These are phyloP conservation scores for Dendrocincla fuliginosa DNA, from an alignment of 2,797 vertebrate genomes.

Conservation along the genomic window DNA sequence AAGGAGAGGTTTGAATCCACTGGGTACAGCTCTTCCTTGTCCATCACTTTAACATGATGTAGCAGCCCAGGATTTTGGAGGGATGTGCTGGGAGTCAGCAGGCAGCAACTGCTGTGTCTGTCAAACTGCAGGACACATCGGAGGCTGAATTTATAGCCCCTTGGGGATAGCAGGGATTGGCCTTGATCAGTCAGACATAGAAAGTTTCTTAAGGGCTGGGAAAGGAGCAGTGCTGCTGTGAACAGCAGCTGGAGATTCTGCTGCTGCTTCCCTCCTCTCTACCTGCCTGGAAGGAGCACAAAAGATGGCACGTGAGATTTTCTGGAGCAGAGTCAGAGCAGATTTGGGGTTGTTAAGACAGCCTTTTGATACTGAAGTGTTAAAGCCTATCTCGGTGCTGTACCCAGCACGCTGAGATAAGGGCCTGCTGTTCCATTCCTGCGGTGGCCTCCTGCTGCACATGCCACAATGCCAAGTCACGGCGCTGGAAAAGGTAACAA, in stretches of 20 bases:
- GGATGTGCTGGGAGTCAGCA: background rate
- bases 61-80: background rate
- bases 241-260: background rate
- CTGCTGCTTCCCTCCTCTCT: background rate
- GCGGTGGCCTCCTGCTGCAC: background rate
- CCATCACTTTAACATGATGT: background rate
- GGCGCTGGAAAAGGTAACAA: background rate
- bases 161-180: background rate
- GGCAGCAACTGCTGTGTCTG: background rate
- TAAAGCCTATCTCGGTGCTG: accelerated
- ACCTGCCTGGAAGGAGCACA: background rate
- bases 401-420: background rate
- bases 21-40: background rate
- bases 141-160: background rate
- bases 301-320: accelerated
- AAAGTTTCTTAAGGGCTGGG: background rate
- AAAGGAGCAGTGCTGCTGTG: accelerated
- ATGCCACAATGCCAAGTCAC: background rate
- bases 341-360: background rate
- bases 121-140: background rate
- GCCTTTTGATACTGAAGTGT: background rate
- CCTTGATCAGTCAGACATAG: background rate
- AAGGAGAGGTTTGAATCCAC: background rate
- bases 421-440: background rate
- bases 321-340: background rate